Evolutionary conservation across 2,797 vertebrate genomes (phyloP), one percentile per base, ranked within the genome.

Genomic region (Phyllotis vaccarum): DNA sequence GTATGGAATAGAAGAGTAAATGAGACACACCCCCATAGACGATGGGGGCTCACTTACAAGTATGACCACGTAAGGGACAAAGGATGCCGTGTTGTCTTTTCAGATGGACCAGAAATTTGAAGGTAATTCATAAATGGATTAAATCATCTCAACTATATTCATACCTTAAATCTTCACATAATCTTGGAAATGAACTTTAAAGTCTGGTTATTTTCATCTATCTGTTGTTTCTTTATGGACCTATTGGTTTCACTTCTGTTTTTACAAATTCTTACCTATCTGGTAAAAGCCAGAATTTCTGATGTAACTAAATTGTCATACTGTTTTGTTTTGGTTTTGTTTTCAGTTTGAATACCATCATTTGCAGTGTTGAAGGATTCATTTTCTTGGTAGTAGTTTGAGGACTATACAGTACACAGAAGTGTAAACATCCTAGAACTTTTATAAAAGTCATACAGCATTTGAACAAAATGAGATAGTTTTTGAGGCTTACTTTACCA

Each of bases 281-380:
- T 68, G 78, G 22, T 11, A 74, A 76, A 95, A 90, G 49, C 62
- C 49, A 75, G 12, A 83, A 91, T 94, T 91, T 83, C n/a, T 68
- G 31, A 43, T 54, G 81, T 60, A 58, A 46, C n/a, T 58, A 19
- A 76, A 83, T 7, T 72, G 21, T 2, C 52, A 46, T 54, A 19
- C 37, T 54, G 49, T n/a, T 19, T 58, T 56, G 21, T 80, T 56
- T 37, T n/a, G n/a, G n/a, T n/a, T 21, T 60, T 16, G 72, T 43
- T 40, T 72, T 37, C 70, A 78, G 66, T 92, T 70, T 78, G 70
- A 87, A 89, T 46, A 62, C 29, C 22, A 12, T 91, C 46, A 78
- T 91, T 46, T 94, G 54, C 34, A 81, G 64, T 37, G 66, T n/a
- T 78, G 52, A 93, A 96, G 82, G 76, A 66, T 92, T 78, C 89